Evolutionary conservation across 2,113 vertebrate genomes (phyloP).

Genomic region (Jaculus jaculus): DNA sequence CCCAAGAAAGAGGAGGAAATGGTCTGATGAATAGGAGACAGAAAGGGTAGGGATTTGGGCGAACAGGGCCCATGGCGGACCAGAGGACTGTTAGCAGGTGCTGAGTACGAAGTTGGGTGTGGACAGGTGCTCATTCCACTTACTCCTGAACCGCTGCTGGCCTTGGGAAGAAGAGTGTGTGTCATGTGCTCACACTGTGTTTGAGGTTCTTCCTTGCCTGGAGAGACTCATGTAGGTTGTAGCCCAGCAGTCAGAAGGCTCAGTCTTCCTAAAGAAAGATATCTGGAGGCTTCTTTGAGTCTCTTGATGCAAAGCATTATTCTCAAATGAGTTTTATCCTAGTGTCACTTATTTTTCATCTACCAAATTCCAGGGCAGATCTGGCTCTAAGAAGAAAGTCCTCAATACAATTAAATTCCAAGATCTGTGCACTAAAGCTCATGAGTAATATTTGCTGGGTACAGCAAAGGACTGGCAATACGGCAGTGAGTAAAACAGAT

Average conservation of each 20-base stretch:
- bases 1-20: background rate
- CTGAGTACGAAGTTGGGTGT: background rate
- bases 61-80: background rate
- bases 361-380: background rate
- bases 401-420: background rate
- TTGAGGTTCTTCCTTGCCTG: background rate
- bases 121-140: background rate
- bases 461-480: background rate
- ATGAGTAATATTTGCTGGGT: background rate
- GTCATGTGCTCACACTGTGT: background rate
- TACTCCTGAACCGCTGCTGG: background rate
- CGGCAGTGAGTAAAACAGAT: background rate
- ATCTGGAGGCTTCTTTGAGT: background rate
- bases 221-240: background rate
- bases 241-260: background rate
- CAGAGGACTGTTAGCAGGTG: background rate
- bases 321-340: background rate
- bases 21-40: background rate
- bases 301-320: background rate
- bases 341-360: background rate
- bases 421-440: background rate
- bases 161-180: background rate
- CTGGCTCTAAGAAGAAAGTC: conserved; percentile 5
- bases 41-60: background rate
- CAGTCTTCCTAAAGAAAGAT: conserved; percentile 9